Evolutionary conservation across 2,888 invertebrate species (phyloP), one percentile per base, ranked within the genome.

Genomic region (Temnothorax ravouxi): DNA sequence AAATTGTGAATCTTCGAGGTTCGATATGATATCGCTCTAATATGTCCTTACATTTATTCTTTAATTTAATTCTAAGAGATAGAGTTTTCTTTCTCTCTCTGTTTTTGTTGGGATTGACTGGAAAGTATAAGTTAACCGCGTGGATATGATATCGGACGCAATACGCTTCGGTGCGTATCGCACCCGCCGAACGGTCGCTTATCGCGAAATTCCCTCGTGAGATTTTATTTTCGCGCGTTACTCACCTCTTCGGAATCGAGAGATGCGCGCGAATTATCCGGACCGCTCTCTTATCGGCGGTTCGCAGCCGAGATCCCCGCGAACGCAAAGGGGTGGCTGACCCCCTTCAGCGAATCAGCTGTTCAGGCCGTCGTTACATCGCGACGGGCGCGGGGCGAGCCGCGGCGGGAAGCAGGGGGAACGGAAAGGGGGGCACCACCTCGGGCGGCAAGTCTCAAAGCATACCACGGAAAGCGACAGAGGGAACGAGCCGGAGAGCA

Each of bases 291-390:
- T 84, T 86, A 88, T 86, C 88, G 84, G 13, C 66, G 54, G 8
- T 11, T 34, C 34, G 81, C 81, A 84, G 82, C 54, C 72, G 76
- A 77, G 75, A 72, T 59, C 56, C 77, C 54, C 52, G 69, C 52
- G 69, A 71, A 34, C 75, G 66, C 47, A 18, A 18, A 77, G 81
- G 91, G 91, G 90, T 91, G 88, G 90, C 88, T 92, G 92, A 92
- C 90, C 90, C 89, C 88, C 89, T 90, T 92, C 77, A 21, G 90
- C 91, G 91, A 92, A 91, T 92, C 92, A 92, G 92, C 92, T 92
- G 92, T 92, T 92, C 86, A 67, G 84, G 47, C 84, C 84, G 86
- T 84, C 86, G 87, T 85, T 87, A 87, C 52, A 77, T 83, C 82
- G 69, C 85, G 80, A 84, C 88, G 85, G 87, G 75, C 66, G 83